phyloP scores from a whole-genome alignment of 2,888 invertebrate species.

The Drosophila histrio region DNA sequence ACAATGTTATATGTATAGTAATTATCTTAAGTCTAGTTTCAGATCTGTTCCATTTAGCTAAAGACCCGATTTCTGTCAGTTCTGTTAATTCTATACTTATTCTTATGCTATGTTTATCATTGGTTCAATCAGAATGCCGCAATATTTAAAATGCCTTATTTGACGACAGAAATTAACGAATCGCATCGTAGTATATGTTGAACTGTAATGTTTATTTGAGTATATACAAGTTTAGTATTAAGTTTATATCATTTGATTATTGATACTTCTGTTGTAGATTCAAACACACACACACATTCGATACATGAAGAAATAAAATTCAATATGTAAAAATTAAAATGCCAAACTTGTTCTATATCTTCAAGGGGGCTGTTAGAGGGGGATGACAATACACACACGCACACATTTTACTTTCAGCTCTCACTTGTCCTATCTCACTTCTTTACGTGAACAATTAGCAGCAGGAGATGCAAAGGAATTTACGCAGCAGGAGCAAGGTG shows the following conservation, averaged over 20 bases:
- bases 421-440: too few species aligned
- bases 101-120: conserved; percentile 12
- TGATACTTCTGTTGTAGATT: conserved; percentile 67
- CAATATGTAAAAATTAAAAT: conserved; percentile 65
- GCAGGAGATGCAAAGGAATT: conserved; percentile 24
- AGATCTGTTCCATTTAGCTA: conserved; percentile 42
- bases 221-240: conserved; percentile 50
- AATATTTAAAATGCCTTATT: conserved; percentile 65
- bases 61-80: conserved; percentile 37
- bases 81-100: conserved; percentile 30
- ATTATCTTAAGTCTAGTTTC: conserved; percentile 35
- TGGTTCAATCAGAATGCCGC: conserved; percentile 38
- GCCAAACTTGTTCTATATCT: conserved; percentile 29
- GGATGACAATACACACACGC: conserved; percentile 1
- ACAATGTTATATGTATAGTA: conserved; percentile 56
- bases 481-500: conserved; percentile 21
- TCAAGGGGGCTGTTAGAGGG: conserved; percentile 7
- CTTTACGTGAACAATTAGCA: conserved; percentile 35
- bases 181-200: conserved; percentile 31
- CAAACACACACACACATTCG: conserved; percentile 25
- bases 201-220: conserved; percentile 32
- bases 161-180: conserved; percentile 28
- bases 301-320: conserved; percentile 64
- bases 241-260: conserved; percentile 63
- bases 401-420: not conserved